These are phyloP conservation scores for Phrynosoma platyrhinos DNA, from an alignment of 2,113 vertebrate genomes.

Conservation along the genomic window DNA sequence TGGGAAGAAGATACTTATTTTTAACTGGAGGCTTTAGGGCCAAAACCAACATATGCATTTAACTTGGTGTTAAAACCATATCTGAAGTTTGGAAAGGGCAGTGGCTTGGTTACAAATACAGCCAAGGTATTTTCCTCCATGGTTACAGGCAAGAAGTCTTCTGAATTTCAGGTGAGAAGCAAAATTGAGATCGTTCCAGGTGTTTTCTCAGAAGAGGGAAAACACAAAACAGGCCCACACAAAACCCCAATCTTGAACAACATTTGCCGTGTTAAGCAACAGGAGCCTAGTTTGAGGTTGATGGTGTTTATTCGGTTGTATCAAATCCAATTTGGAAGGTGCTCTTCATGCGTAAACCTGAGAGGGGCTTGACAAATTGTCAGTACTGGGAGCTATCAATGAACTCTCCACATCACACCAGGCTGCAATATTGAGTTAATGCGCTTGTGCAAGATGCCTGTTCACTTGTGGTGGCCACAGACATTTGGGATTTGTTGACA, in stretches of 20 bases:
- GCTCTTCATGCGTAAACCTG: constrained; percentile 38
- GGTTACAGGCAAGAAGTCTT: neutral
- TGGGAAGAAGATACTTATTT: constrained; percentile 53
- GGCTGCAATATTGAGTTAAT: constrained; percentile 73
- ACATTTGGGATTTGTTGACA: constrained; percentile 58
- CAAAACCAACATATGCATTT: neutral
- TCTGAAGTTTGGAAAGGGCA: neutral
- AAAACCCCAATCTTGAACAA: neutral
- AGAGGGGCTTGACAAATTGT: constrained; percentile 45
- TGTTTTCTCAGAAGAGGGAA: neutral
- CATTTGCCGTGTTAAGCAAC: constrained; percentile 12
- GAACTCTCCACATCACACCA: neutral
- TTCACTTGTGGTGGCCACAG: constrained; percentile 60
- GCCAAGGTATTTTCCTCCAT: neutral
- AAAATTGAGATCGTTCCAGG: neutral
- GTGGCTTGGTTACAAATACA: neutral
- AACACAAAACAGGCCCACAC: neutral
- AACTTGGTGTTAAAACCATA: neutral
- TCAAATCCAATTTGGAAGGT: constrained; percentile 59
- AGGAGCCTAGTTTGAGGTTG: constrained; percentile 15
- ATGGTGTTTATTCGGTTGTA: constrained; percentile 54
- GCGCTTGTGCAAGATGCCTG: constrained; percentile 58
- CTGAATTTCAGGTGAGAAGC: neutral
- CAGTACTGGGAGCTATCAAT: constrained; percentile 32
- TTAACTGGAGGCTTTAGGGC: neutral